These are phyloP conservation scores for Caenorhabditis sp. DNA, from an alignment of 2,888 invertebrate genomes.

Conservation along the genomic window DNA sequence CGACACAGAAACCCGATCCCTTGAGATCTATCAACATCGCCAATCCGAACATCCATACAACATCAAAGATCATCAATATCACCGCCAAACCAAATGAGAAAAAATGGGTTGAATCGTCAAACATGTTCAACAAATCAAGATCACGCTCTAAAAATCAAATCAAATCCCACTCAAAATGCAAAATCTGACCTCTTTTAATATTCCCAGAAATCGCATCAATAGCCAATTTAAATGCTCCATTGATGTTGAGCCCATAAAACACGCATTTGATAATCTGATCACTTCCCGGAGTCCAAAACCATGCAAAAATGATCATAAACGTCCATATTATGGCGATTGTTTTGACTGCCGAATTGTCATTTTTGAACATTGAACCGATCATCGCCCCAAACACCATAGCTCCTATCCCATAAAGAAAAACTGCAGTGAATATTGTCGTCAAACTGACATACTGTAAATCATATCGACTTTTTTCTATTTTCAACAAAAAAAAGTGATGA, in stretches of 20 bases:
- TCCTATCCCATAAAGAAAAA: too few species aligned
- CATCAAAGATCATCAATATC: conserved; percentile 64
- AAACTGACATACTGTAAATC: too few species aligned
- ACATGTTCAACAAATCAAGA: conserved; percentile 36
- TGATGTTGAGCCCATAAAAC: conserved; percentile 35
- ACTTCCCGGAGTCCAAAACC: conserved; percentile 20
- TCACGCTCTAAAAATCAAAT: conserved; percentile 1
- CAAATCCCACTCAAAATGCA: too few species aligned
- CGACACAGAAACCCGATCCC: conserved; percentile 17
- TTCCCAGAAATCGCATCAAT: conserved; percentile 49
- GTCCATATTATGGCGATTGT: conserved; percentile 15
- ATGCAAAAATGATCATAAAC: conserved; percentile 18
- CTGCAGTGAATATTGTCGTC: too few species aligned
- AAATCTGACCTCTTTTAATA: conserved; percentile 42
- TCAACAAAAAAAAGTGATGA: too few species aligned
- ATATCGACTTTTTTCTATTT: too few species aligned
- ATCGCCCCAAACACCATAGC: conserved; percentile 42
- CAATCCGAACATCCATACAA: conserved; percentile 39
- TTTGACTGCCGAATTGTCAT: conserved; percentile 46
- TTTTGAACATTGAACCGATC: conserved; percentile 41
- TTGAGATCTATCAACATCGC: conserved; percentile 28
- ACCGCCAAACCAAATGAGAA: conserved; percentile 61
- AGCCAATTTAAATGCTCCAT: conserved; percentile 32
- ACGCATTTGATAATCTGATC: conserved; percentile 34
- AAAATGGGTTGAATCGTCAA: conserved; percentile 30